Percentiles rank a stretch among this genome's conserved stretches.
Conservation (phyloP, 2,797 vertebrate species). For the Enteromius radiatus region DNA sequence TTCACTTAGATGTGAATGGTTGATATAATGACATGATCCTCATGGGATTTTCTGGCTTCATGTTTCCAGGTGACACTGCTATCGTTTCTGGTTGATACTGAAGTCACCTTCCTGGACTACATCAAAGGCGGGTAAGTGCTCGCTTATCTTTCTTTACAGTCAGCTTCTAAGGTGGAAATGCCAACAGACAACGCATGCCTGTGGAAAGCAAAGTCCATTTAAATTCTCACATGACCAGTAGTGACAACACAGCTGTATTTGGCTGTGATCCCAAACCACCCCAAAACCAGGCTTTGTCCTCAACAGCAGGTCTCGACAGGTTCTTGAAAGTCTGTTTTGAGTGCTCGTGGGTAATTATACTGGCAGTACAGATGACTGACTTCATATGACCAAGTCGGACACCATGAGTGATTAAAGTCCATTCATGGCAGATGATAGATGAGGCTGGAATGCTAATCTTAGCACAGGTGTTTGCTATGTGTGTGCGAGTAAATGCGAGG, state of each 20-base stretch:
- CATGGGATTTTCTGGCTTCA: not conserved
- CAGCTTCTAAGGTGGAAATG: not conserved
- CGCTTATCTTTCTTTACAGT: not conserved
- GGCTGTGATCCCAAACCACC: constrained; percentile 14
- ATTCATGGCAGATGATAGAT: constrained; percentile 49
- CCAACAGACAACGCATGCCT: constrained; percentile 1
- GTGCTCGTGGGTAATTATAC: constrained; percentile 21
- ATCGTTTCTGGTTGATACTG: constrained; percentile 95
- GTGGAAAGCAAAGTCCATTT: constrained; percentile 17
- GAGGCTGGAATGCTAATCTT: constrained; percentile 44
- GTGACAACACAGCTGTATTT: constrained; percentile 25
- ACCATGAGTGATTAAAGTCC: constrained; percentile 39
- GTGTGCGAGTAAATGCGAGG: constrained; percentile 39
- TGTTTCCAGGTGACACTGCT: constrained; percentile 90
- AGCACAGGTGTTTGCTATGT: constrained; percentile 47
- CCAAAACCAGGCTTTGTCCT: not conserved
- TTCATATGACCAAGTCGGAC: constrained; percentile 17
- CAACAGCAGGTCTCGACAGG: constrained; percentile 36
- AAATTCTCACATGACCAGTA: constrained; percentile 22
- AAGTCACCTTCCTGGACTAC: constrained; percentile 98
- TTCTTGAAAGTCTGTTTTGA: constrained; percentile 23
- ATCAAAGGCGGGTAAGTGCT: constrained; percentile 97
- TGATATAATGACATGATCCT: not conserved
- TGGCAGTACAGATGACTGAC: constrained; percentile 46
- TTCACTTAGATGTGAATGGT: not conserved